Evolutionary conservation across 2,888 invertebrate genomes (phyloP).

Genomic region (Cantharis lateralis): DNA sequence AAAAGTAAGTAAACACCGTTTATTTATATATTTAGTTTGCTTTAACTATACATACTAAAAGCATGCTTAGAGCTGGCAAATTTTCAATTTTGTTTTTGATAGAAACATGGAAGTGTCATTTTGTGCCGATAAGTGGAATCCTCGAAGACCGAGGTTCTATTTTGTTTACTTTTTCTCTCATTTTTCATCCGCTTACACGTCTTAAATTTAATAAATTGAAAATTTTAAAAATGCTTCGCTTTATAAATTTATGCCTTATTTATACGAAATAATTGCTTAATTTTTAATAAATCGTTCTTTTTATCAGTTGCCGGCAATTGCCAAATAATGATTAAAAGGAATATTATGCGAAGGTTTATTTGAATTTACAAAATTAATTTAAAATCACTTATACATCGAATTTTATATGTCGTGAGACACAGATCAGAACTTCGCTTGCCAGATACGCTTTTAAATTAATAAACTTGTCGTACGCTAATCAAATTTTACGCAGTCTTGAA

Average conservation of each 20-base stretch:
- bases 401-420: background rate
- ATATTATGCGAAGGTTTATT: background rate
- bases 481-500: slow-evolving; percentile 22
- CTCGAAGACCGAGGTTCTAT: slow-evolving; percentile 5
- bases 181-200: background rate
- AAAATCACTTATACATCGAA: background rate
- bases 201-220: background rate
- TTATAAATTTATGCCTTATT: background rate
- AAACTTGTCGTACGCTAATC: slow-evolving; percentile 26
- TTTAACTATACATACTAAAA: slow-evolving; percentile 2
- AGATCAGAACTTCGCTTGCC: slow-evolving; percentile 4
- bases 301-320: background rate
- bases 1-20: background rate
- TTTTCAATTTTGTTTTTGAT: slow-evolving; percentile 15
- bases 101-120: slow-evolving; percentile 12
- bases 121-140: slow-evolving; percentile 16
- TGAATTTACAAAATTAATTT: background rate
- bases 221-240: background rate
- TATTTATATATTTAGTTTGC: background rate
- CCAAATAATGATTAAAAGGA: background rate
- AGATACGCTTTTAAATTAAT: slow-evolving; percentile 23
- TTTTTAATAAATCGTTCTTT: background rate
- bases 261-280: background rate
- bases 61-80: slow-evolving; percentile 7
- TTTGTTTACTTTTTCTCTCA: slow-evolving; percentile 3